Percentiles rank a stretch among this genome's conserved stretches.
Conservation (phyloP, 92 coral and sea anemone genomes). For the Porites lobata region DNA sequence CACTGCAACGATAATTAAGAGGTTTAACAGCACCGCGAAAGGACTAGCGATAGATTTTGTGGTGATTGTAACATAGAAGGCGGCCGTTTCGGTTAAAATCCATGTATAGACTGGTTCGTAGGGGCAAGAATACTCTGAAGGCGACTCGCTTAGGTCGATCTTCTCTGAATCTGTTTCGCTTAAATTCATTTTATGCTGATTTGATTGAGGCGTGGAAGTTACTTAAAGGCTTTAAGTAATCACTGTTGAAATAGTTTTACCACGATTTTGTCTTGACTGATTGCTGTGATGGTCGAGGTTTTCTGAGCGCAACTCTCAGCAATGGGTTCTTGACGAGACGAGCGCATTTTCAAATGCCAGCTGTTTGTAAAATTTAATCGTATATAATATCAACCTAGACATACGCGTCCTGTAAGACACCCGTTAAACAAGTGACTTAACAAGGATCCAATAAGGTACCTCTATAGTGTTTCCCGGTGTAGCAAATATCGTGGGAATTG, state of each 20-base stretch:
- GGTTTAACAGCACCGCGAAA: not conserved
- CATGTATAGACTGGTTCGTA: not conserved
- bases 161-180: not conserved
- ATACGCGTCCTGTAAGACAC: not conserved
- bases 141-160: not conserved
- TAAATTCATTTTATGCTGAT: not conserved
- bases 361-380: not conserved
- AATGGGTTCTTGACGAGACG: not conserved
- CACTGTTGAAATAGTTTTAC: not conserved
- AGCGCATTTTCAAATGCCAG: not conserved
- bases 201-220: not conserved
- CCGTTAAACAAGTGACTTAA: not conserved
- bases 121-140: constrained; percentile 5
- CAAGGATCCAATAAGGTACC: not conserved
- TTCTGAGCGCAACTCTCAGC: not conserved
- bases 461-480: not conserved
- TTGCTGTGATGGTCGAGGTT: not conserved
- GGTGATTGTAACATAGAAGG: not conserved
- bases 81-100: constrained; percentile 6
- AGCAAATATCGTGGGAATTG: not conserved
- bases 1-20: constrained; percentile 20
- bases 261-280: not conserved
- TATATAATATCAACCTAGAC: too few relatives aligned
- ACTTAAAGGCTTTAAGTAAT: not conserved
- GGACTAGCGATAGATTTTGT: not conserved